phyloP scores from a whole-genome alignment of 2,888 invertebrate genomes.

The Notodonta ziczac region DNA sequence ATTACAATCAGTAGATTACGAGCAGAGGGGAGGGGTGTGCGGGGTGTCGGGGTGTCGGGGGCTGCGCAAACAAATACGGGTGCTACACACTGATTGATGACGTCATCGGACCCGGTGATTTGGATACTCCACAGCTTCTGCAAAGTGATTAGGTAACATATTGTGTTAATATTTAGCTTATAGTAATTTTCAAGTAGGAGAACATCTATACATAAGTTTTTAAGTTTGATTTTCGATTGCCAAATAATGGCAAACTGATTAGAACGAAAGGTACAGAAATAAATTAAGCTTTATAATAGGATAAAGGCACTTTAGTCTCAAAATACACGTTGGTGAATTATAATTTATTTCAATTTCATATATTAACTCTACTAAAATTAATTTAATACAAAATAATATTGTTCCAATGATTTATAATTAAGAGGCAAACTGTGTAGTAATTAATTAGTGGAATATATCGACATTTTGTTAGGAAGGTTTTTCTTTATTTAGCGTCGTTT shows the following conservation, averaged over 20 bases:
- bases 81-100: conserved; percentile 2
- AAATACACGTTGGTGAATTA: too few relatives aligned
- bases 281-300: too few relatives aligned
- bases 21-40: background rate
- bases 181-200: too few relatives aligned
- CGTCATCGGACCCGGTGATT: conserved; percentile 1
- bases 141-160: background rate
- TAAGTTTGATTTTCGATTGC: too few relatives aligned
- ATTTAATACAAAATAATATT: background rate
- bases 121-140: background rate
- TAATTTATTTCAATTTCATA: background rate
- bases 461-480: conserved; percentile 31
- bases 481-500: conserved; percentile 53
- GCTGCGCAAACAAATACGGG: conserved; percentile 1
- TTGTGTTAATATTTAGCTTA: too few relatives aligned
- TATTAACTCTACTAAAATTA: background rate
- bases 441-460: conserved; percentile 37
- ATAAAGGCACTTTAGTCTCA: too few relatives aligned
- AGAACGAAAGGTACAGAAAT: too few relatives aligned
- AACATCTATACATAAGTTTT: too few relatives aligned
- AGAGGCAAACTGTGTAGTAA: background rate
- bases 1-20: background rate
- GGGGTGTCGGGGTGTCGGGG: background rate
- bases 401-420: background rate
- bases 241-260: too few relatives aligned